Conservation (phyloP, 2,888 invertebrate genomes). For the Busseola fusca region DNA sequence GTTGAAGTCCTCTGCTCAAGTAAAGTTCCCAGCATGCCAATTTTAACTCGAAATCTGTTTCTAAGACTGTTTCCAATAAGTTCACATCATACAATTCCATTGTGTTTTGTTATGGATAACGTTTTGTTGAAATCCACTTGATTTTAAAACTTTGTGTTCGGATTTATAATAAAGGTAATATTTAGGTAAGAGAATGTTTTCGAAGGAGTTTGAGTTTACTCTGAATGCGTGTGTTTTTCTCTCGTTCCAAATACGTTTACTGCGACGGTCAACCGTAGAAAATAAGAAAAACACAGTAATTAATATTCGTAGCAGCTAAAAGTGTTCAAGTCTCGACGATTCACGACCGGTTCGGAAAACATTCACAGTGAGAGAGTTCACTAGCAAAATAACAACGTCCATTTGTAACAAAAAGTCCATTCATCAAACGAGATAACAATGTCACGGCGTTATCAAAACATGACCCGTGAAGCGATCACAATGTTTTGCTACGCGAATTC, state of each 20-base stretch:
- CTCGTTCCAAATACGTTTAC: conserved; percentile 6
- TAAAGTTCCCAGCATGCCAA: conserved; percentile 75
- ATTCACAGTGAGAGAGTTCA: conserved; percentile 75
- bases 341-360: conserved; percentile 70
- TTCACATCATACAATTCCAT: conserved; percentile 67
- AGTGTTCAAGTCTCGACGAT: conserved; percentile 58
- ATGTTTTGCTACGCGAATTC: conserved; percentile 81
- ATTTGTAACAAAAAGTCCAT: conserved; percentile 87
- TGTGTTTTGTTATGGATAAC: conserved; percentile 60
- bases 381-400: conserved; percentile 84
- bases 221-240: conserved; percentile 27
- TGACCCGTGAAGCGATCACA: conserved; percentile 85
- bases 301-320: conserved; percentile 40
- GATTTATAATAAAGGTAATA: conserved; percentile 3
- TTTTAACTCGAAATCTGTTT: conserved; percentile 76
- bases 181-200: conserved; percentile 2
- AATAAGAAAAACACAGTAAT: conserved; percentile 40
- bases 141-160: no score
- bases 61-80: conserved; percentile 64
- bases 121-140: conserved; percentile 38
- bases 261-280: not conserved
- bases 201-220: conserved; percentile 10
- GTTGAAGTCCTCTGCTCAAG: conserved; percentile 72
- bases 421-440: conserved; percentile 87
- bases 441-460: conserved; percentile 87